Base-by-base conservation (phyloP, 92 coral and sea anemone genomes). In the Desmophyllum pertusum region DNA sequence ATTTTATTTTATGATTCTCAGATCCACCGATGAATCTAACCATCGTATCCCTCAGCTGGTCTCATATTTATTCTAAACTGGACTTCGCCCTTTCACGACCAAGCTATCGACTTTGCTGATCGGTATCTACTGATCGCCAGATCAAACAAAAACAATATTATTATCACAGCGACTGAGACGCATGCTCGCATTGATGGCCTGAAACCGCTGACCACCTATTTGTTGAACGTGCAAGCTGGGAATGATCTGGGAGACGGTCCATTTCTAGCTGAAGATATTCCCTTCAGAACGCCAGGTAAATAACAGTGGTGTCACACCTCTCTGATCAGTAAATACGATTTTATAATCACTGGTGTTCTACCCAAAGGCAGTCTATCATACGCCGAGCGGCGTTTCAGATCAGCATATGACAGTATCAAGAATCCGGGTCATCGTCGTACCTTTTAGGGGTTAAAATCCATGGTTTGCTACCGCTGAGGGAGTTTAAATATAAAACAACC, bases 221-320 rank as follows among this genome's bases (percentile, higher is more conserved):
- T 59, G 33, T 33, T 93, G 18, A 89, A 88, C 66, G 50, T 89
- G 6, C 89, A 83, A 65, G 89, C 91, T 3, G 77, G 88, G 30
- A 91, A 91, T 65, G 71, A 70, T 11, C 73, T 69, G 5, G 93
- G 98, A 23, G 71, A 63, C 50, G 95, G 98, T 43, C 98, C 98
- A 17, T 41, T 61, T 61, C 43, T 86, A n/a, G 33, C 59, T 13
- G 37, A 43, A 17, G 83, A 84, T 51, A 59, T 89, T 3, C 62
- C 43, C 45, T 86, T 93, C 35, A 86, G 70, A 38, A 93, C 95
- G 19, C 63, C 75, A 65, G 95, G 98, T 93, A 76, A 69, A n/a
- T 41, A 23, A 72, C 21, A n/a, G 39, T 8, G n/a, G 19, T 23
- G 77, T 72, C 30, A 70, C 38, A 5, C 70, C 39, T 15, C 25